Evolutionary conservation across 2,888 invertebrate genomes (phyloP), one percentile per base, ranked within the genome.

Genomic region (Scelioninae gen. 1): DNA sequence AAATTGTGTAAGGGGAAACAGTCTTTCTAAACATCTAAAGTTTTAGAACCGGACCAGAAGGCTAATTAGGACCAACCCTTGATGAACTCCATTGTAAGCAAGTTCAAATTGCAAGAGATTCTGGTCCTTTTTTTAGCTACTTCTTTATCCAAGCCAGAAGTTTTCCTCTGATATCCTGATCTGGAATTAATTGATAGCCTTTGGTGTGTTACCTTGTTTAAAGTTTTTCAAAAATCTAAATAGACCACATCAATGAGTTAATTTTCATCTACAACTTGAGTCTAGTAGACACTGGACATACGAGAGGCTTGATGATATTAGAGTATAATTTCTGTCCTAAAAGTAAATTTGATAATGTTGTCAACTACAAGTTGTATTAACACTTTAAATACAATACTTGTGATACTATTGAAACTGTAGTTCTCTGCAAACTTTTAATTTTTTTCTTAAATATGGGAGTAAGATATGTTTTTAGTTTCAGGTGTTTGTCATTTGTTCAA

Each of bases 151-250:
- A 77, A 0, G 3, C 29, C 0, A 60, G 55, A 8, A 68, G 43
- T 43, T 69, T 62, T 0, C 77, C 62, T 10, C 45, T 31, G 40
- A 69, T 60, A 5, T 62, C 68, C 4, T 58, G 49, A 13, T 69
- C 10, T 60, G 34, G 1, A 77, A 55, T n/a, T 77, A 69, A 3
- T 15, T 9, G 13, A 77, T 6, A 0, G 34, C 8, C 58, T 13
- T 0, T 23, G 10, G 40, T 69, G 78, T 8, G 74, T 45, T 1
- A 74, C 40, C 6, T 45, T 62, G 9, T 78, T 47, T 13, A 78
- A 78, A 0, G 78, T 65, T n/a, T 71, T 71, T 0, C 71, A 47
- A 29, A 62, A 69, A n/a, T 77, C 69, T 1, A 62, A 49, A 23
- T 69, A 77, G 0, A 77, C 23, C 1, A 60, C 51, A 43, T 77